phyloP scores from a whole-genome alignment of 1,140 invertebrate species.

The Ladona fulva region DNA sequence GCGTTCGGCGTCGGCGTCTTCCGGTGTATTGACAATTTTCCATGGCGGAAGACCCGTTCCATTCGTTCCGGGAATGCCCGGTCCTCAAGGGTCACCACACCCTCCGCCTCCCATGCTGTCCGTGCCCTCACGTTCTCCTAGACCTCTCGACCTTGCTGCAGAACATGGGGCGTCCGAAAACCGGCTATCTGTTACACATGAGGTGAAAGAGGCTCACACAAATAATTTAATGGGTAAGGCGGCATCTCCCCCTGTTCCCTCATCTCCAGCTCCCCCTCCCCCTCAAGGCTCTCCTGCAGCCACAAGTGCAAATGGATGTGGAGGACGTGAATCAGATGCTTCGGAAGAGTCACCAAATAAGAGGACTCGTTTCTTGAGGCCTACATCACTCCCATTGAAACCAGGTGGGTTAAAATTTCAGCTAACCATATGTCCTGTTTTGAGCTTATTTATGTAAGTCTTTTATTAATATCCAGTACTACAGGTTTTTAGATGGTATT shows the following conservation, averaged over 20 bases:
- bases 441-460: too few relatives aligned
- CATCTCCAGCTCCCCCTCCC: not conserved
- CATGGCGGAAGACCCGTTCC: constrained; percentile 64
- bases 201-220: not conserved
- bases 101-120: not conserved
- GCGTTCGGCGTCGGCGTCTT: constrained; percentile 22
- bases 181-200: constrained; percentile 13
- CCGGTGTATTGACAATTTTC: constrained; percentile 29
- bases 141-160: constrained; percentile 20
- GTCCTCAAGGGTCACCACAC: constrained; percentile 39
- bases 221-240: not conserved
- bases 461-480: too few relatives aligned
- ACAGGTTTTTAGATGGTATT: too few relatives aligned
- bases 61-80: constrained; percentile 77
- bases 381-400: constrained; percentile 68
- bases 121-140: constrained; percentile 19
- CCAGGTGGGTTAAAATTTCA: constrained; percentile 74
- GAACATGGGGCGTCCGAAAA: constrained; percentile 23
- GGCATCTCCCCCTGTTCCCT: not conserved
- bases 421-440: too few relatives aligned
- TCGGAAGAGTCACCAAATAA: constrained; percentile 41
- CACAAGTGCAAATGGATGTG: not conserved
- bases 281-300: constrained; percentile 7
- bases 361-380: constrained; percentile 50
- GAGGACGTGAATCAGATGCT: constrained; percentile 28